Base-by-base conservation (phyloP, 2,888 invertebrate species). In the Lepetodrilus schrolli region DNA sequence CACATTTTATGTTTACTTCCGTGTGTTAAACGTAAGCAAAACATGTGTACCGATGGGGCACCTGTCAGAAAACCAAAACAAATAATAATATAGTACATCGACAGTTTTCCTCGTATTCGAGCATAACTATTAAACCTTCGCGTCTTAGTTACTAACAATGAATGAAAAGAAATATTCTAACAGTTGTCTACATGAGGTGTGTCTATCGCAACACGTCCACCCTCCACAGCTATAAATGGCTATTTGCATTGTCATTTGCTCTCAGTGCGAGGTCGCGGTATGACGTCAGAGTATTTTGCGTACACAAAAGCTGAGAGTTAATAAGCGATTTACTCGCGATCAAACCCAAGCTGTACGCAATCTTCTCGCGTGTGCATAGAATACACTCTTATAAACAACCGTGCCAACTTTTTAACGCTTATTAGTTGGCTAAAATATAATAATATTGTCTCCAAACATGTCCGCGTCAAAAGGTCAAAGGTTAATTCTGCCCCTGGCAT, bases 401-500 rank as follows among this genome's bases (percentile, higher is more conserved):
- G 17, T 17, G 34, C 34, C 58, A 58, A 58, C 58, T 58, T 58
- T 58, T 58, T 48, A 23, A 58, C 13, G n/a, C 34, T 17, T 30
- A 58, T 58, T n/a, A 30, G 13, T 17, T 17, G 4, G 0, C 2
- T 34, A 30, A 17, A 34, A 17, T n/a, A 26, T 23, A 30, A 13
- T 23, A 30, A 21, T 30, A 58, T 34, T 30, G 58, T 30, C 34
- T 17, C 30, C 34, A n/a, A 30, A 58, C 26, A n/a, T 38, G 13
- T 70, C 82, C 81, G 88, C 85, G 86, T 87, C 84, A 85, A 75
- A 26, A 78, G 84, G 87, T 87, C 87, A 88, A 86, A 89, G 89
- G 87, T 89, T 83, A 88, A 84, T 82, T 82, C 79, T 73, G 82
- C 82, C 88, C 89, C 77, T 90, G 88, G 72, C 80, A 75, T 79